phyloP scores from a whole-genome alignment of 2,797 vertebrate species.

The Eidolon dupreanum region DNA sequence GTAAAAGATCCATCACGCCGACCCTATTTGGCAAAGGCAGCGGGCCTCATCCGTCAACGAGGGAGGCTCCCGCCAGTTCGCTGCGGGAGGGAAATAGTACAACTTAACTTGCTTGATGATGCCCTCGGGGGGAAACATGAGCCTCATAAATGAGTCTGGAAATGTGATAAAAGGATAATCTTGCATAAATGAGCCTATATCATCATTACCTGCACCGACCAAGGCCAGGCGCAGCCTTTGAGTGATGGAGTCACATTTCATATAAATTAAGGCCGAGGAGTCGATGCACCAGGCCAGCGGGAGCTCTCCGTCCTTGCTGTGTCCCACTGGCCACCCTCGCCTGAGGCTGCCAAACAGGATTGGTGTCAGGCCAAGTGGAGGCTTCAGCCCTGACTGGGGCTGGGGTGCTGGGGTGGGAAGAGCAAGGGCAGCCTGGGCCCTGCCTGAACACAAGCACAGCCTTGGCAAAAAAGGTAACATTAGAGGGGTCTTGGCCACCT shows the following conservation, averaged over 20 bases:
- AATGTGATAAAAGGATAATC: constrained; percentile 92
- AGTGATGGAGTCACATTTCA: constrained; percentile 60
- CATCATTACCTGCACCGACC: constrained; percentile 88
- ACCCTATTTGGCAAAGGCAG: constrained; percentile 91
- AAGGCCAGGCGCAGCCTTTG: constrained; percentile 60
- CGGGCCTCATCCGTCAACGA: constrained; percentile 90
- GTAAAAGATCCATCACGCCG: constrained; percentile 90
- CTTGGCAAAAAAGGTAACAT: too few relatives aligned
- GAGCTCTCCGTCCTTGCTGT: neutral
- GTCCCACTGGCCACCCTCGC: neutral
- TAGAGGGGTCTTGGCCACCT: neutral
- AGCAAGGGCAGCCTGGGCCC: neutral
- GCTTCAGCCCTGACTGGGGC: neutral
- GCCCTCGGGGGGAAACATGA: constrained; percentile 88
- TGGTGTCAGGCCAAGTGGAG: fast-evolving
- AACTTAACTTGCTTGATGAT: constrained; percentile 91
- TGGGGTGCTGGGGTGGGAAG: neutral
- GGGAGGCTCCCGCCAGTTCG: constrained; percentile 88
- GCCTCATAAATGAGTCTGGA: constrained; percentile 88
- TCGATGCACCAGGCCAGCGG: neutral
- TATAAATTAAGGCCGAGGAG: constrained; percentile 67
- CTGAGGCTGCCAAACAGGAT: neutral
- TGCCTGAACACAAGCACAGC: neutral
- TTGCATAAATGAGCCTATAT: constrained; percentile 88
- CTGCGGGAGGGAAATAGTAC: constrained; percentile 90